Percentiles rank a stretch among this genome's conserved stretches.
Conservation (phyloP, 2,113 vertebrate genomes). For the Colistium nudipinnis region DNA sequence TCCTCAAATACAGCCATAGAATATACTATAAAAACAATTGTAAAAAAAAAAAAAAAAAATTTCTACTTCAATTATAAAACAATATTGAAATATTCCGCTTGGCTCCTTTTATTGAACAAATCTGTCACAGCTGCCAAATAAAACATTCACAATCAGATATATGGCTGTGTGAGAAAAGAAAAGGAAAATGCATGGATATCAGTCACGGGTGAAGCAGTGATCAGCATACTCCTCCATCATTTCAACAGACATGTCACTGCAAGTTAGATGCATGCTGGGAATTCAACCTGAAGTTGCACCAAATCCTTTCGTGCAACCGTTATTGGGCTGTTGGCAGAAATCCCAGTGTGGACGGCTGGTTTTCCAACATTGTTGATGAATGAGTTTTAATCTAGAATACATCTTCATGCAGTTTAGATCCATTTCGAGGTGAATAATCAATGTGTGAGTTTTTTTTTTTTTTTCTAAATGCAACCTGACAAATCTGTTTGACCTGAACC, state of each 20-base stretch:
- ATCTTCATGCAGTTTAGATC: neutral
- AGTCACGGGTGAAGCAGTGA: neutral
- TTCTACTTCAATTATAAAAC: neutral
- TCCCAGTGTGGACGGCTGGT: neutral
- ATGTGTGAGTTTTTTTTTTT: neutral
- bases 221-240: conserved; percentile 3
- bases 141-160: neutral
- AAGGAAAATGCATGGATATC: neutral
- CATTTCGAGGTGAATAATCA: neutral
- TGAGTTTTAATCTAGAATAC: conserved; percentile 24
- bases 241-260: conserved; percentile 45
- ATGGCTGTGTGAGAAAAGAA: neutral
- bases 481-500: neutral
- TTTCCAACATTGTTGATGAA: conserved; percentile 23
- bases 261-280: conserved; percentile 45
- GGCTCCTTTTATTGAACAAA: neutral
- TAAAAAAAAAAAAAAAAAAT: neutral
- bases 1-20: neutral
- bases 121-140: neutral
- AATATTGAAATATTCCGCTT: neutral
- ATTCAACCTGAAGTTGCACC: conserved; percentile 19
- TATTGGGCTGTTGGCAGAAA: conserved; percentile 44
- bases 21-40: neutral
- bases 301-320: conserved; percentile 42
- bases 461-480: neutral